Percentiles rank a stretch among this genome's conserved stretches.
Evolutionary conservation across 2,113 vertebrate genomes (phyloP).

Genomic region (Raja brachyura): DNA sequence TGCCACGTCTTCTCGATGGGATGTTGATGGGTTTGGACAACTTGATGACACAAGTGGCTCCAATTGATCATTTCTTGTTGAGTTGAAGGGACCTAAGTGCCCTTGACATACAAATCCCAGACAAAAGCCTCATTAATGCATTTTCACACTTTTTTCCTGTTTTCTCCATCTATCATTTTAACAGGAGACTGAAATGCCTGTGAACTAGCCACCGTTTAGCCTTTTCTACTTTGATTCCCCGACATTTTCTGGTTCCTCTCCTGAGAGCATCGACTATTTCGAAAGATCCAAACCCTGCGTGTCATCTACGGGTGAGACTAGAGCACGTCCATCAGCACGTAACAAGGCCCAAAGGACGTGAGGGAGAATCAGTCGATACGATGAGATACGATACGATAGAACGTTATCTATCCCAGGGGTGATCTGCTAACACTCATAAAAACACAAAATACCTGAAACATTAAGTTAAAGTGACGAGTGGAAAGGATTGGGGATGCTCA

Average conservation of each 20-base stretch:
- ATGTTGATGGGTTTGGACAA: neutral
- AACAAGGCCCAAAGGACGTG: neutral
- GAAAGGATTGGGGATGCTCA: too few relatives aligned
- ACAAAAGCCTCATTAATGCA: neutral
- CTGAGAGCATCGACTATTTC: neutral
- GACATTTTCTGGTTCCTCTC: neutral
- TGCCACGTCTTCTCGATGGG: neutral
- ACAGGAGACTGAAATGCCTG: neutral
- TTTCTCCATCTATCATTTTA: neutral
- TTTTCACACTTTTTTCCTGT: neutral
- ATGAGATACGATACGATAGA: too few relatives aligned
- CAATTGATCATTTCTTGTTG: slow-evolving; percentile 1
- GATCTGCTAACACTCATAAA: too few relatives aligned
- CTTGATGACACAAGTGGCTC: neutral
- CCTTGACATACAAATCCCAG: neutral
- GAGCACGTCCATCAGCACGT: neutral
- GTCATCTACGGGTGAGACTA: neutral
- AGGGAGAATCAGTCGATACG: neutral
- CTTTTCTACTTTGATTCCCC: neutral
- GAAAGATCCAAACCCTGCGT: too few relatives aligned
- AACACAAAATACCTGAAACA: too few relatives aligned
- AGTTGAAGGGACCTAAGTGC: neutral
- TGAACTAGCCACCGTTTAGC: neutral
- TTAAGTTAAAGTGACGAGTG: too few relatives aligned
- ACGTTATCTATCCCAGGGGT: too few relatives aligned